Conservation (phyloP, 2,888 invertebrate species). For the Acanthoscelides obtectus region DNA sequence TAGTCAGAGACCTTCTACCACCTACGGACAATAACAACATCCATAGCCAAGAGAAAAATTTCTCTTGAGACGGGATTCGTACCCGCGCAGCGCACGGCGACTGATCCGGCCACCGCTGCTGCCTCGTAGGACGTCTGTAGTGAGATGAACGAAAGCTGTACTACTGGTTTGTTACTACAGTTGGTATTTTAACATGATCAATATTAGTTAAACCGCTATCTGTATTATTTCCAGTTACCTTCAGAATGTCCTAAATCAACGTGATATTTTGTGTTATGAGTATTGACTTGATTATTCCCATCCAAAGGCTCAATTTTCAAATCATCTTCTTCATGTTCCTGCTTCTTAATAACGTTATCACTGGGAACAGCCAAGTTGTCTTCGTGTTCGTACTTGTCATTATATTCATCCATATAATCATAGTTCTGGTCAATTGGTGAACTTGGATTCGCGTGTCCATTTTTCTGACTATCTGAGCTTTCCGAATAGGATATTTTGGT, state of each 20-base stretch:
- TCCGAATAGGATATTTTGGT: not conserved
- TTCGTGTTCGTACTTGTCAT: conserved; percentile 30
- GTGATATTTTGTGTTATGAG: conserved; percentile 17
- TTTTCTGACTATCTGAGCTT: conserved; percentile 8
- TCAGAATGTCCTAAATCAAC: not conserved
- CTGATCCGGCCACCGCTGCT: no score
- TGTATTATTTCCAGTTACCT: no score
- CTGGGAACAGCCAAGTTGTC: conserved; percentile 39
- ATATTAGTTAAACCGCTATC: no score
- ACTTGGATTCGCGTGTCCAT: conserved; percentile 31
- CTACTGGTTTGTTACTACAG: no score
- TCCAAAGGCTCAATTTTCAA: conserved; percentile 24
- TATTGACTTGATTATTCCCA: conserved; percentile 2
- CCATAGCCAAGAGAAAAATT: no score
- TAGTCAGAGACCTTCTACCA: no score
- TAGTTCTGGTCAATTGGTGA: conserved; percentile 35
- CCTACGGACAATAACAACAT: no score
- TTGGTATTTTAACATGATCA: no score
- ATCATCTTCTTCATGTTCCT: conserved; percentile 15
- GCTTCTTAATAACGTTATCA: conserved; percentile 11
- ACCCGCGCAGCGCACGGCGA: no score
- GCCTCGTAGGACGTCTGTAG: no score
- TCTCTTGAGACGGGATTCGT: no score
- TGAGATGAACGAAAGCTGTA: no score
- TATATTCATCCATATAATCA: conserved; percentile 36